phyloP scores from a whole-genome alignment of 37 sponge, comb jelly and placozoan genomes.

The Chondrosia reniformis region DNA sequence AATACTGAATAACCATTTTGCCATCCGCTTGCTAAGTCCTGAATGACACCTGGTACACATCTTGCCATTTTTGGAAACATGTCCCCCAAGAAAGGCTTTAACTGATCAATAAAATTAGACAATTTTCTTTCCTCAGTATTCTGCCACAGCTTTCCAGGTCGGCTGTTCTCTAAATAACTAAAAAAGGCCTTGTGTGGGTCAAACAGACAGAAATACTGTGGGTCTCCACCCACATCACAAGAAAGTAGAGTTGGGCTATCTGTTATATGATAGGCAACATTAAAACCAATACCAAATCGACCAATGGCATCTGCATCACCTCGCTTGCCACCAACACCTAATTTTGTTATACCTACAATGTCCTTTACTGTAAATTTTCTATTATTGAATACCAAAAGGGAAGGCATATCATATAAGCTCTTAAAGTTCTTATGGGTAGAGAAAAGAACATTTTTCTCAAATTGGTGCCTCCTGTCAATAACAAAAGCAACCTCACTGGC shows the following conservation, averaged over 20 bases:
- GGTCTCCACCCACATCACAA: conserved; percentile 25
- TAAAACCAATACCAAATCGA: conserved; percentile 84
- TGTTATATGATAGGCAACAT: conserved; percentile 82
- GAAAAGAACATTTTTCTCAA: conserved; percentile 27
- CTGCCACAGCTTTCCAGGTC: conserved; percentile 20
- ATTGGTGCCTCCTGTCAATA: conserved; percentile 36
- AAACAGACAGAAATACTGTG: conserved; percentile 60
- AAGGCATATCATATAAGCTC: conserved; percentile 40
- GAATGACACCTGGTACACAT: conserved; percentile 9
- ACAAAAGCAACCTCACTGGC: conserved; percentile 68
- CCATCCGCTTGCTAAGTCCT: not conserved
- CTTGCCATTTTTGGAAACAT: conserved; percentile 12
- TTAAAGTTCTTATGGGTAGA: conserved; percentile 38
- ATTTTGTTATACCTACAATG: conserved; percentile 57
- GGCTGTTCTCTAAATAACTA: not conserved
- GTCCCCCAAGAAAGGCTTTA: conserved; percentile 40
- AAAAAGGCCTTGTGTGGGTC: conserved; percentile 54
- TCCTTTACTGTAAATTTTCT: conserved; percentile 61
- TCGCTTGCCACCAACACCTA: conserved; percentile 74
- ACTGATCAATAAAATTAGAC: conserved; percentile 39
- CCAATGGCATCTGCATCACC: conserved; percentile 59
- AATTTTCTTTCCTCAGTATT: not conserved
- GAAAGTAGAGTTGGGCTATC: conserved; percentile 77
- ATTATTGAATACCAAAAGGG: conserved; percentile 71
- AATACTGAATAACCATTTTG: conserved; percentile 49